phyloP scores from a whole-genome alignment of 2,797 vertebrate species.

The Pseudopleuronectes americanus region DNA sequence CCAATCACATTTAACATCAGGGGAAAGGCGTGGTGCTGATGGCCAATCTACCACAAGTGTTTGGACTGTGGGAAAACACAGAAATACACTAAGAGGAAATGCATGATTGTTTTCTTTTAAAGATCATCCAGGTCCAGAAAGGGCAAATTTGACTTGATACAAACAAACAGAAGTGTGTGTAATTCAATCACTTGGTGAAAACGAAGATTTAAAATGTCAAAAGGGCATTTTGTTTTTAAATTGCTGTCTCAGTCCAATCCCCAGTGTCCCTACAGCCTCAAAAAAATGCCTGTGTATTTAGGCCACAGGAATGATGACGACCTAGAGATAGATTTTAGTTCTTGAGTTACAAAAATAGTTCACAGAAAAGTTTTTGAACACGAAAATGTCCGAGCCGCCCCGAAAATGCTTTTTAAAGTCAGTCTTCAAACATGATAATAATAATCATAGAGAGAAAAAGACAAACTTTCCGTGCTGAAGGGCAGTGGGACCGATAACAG shows the following conservation, averaged over 20 bases:
- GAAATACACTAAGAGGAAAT: too few relatives aligned
- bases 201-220: not conserved
- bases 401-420: constrained; percentile 6
- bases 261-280: not conserved
- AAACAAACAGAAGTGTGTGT: too few relatives aligned
- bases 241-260: not conserved
- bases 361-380: not conserved
- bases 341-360: not conserved
- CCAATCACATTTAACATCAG: too few relatives aligned
- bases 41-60: too few relatives aligned
- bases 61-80: too few relatives aligned
- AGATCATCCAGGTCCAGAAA: too few relatives aligned
- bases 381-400: not conserved
- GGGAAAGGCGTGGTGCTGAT: too few relatives aligned
- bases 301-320: not conserved
- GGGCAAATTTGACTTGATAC: too few relatives aligned
- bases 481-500: constrained; percentile 33
- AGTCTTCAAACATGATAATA: constrained; percentile 23
- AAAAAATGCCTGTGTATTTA: not conserved
- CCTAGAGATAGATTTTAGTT: too few relatives aligned
- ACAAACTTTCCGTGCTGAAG: constrained; percentile 15
- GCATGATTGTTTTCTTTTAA: too few relatives aligned
- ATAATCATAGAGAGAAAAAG: not conserved
- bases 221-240: not conserved
- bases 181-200: too few relatives aligned